Conservation (phyloP, 2,797 vertebrate species). For the Darevskia mixta region DNA sequence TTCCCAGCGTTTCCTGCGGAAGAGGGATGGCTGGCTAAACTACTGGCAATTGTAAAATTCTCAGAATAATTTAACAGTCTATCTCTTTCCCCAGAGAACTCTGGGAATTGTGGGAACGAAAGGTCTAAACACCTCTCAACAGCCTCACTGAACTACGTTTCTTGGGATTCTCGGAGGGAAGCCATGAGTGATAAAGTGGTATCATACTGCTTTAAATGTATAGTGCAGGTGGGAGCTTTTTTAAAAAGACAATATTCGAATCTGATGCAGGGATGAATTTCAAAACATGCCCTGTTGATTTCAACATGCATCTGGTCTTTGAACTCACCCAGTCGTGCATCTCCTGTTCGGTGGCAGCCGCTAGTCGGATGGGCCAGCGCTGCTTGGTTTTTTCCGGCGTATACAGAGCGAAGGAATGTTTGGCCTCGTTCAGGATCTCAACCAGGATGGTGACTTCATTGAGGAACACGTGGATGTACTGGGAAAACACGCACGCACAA, state of each 20-base stretch:
- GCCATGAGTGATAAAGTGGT: no score
- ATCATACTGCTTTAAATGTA: no score
- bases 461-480: conserved; percentile 97
- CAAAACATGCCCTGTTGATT: neutral
- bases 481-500: conserved; percentile 18
- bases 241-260: no score
- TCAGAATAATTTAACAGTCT: no score
- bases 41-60: no score
- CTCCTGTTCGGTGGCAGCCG: conserved; percentile 91
- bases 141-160: neutral
- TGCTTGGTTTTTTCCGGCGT: conserved; percentile 93
- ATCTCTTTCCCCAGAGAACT: no score
- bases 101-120: no score
- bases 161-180: no score
- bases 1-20: no score
- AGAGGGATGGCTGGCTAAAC: no score
- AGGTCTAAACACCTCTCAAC: neutral
- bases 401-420: conserved; percentile 95
- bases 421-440: conserved; percentile 90
- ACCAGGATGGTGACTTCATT: conserved; percentile 96
- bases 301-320: neutral
- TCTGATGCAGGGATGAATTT: neutral
- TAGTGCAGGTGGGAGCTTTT: no score
- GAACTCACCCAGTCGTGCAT: conserved; percentile 94
- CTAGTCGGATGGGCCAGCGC: conserved; percentile 93